phyloP scores from a whole-genome alignment of 2,888 invertebrate genomes.

The Aspidapion aeneum region DNA sequence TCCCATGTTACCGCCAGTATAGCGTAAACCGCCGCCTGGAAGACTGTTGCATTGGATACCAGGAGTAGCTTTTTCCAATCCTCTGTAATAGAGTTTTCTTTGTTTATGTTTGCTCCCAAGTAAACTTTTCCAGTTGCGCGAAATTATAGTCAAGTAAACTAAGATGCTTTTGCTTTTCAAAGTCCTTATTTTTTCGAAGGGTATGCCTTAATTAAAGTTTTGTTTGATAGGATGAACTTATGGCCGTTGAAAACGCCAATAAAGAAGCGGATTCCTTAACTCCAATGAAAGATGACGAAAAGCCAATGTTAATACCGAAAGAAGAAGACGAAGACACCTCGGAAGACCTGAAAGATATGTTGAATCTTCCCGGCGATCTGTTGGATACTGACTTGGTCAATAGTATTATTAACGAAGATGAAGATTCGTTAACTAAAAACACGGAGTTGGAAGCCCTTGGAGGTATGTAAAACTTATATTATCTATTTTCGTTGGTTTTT shows the following conservation, averaged over 20 bases:
- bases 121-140: no score
- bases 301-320: conserved; percentile 21
- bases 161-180: no score
- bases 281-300: conserved; percentile 15
- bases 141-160: no score
- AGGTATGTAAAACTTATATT: conserved; percentile 32
- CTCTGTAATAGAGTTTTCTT: no score
- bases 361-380: conserved; percentile 61
- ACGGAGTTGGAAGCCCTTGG: conserved; percentile 51
- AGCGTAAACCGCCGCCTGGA: no score
- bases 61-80: no score
- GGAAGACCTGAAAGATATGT: conserved; percentile 63
- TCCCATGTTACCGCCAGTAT: no score
- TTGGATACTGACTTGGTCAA: conserved; percentile 64
- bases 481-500: not conserved
- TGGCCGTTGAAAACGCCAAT: conserved; percentile 64
- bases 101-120: no score
- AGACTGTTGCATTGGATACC: no score
- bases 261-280: conserved; percentile 49
- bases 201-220: not conserved
- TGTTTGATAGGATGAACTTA: conserved; percentile 61
- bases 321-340: conserved; percentile 50
- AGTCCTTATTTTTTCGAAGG: no score
- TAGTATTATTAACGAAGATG: conserved; percentile 63
- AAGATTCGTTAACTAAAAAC: conserved; percentile 54